A percentile compares a stretch with the other conserved stretches of the same genome.
phyloP scores from a whole-genome alignment of 1,140 invertebrate genomes.

The Platorchestia sp. region DNA sequence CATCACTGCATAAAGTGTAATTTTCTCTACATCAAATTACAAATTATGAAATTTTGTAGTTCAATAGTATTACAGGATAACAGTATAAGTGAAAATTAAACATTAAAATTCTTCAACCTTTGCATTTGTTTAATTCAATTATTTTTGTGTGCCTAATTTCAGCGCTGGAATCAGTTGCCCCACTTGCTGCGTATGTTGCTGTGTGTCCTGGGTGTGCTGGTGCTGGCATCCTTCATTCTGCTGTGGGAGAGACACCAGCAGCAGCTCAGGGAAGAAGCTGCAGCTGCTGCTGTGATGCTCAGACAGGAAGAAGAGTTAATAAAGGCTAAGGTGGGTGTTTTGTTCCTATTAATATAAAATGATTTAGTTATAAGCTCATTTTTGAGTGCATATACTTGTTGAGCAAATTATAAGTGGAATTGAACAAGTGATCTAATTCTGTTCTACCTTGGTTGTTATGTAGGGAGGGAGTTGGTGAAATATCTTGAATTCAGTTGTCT shows the following conservation, averaged over 20 bases:
- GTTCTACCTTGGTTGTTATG: not conserved
- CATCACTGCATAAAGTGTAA: no score
- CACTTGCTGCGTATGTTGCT: conserved; percentile 83
- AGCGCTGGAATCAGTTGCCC: conserved; percentile 89
- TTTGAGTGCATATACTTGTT: no score
- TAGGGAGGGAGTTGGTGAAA: not conserved
- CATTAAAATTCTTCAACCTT: no score
- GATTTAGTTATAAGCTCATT: no score
- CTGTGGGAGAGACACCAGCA: conserved; percentile 71
- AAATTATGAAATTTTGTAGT: no score
- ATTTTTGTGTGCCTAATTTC: conserved; percentile 67
- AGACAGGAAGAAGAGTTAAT: conserved; percentile 20
- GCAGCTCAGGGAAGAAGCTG: conserved; percentile 56
- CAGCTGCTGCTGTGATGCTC: conserved; percentile 57
- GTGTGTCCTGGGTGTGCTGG: conserved; percentile 75
- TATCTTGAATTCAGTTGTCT: not conserved
- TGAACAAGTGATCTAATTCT: not conserved
- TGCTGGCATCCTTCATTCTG: conserved; percentile 75
- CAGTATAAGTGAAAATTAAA: no score
- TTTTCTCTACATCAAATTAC: no score
- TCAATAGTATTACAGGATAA: no score
- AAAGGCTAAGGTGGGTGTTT: not conserved
- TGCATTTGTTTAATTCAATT: not conserved
- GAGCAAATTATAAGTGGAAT: no score
- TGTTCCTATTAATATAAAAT: not conserved